A percentile compares a stretch with the other conserved stretches of the same genome.
phyloP scores from a whole-genome alignment of 1,140 invertebrate genomes.

The Neodiprion lecontei region DNA sequence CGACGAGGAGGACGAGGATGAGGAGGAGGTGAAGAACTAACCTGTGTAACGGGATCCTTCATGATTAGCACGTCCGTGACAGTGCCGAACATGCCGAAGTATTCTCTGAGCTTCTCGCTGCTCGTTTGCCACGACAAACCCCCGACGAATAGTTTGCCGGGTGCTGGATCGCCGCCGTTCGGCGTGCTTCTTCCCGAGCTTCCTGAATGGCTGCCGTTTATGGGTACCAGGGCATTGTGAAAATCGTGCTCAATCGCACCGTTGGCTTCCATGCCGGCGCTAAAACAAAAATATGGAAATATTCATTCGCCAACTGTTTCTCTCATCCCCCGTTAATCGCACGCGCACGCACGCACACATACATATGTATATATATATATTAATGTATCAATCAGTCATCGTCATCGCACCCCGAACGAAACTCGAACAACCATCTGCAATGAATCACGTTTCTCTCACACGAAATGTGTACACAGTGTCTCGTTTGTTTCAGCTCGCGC shows the following conservation, averaged over 20 bases:
- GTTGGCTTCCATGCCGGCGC: constrained; percentile 63
- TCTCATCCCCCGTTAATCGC: not conserved
- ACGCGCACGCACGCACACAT: too few relatives aligned
- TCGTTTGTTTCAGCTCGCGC: constrained; percentile 28
- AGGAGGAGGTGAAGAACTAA: constrained; percentile 53
- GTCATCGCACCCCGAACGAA: not conserved
- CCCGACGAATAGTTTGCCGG: constrained; percentile 89
- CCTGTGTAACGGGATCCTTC: constrained; percentile 94
- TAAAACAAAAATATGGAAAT: constrained; percentile 43
- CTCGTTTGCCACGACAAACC: constrained; percentile 92
- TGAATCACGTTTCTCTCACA: not conserved
- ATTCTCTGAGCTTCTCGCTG: constrained; percentile 87
- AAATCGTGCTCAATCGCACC: constrained; percentile 69
- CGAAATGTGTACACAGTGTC: constrained; percentile 14
- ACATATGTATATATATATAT: too few relatives aligned
- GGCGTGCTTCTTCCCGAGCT: constrained; percentile 80
- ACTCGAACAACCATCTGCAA: not conserved
- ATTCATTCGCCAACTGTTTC: not conserved
- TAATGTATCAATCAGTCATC: not conserved
- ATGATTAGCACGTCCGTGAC: constrained; percentile 93
- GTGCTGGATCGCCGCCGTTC: constrained; percentile 76
- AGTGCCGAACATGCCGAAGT: constrained; percentile 90
- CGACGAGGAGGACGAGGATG: too few relatives aligned
- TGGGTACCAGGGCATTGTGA: constrained; percentile 67
- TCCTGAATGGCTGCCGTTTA: constrained; percentile 66